Conservation (phyloP, 37 sponge, comb jelly and placozoan species). For the Oscarella lobularis region DNA sequence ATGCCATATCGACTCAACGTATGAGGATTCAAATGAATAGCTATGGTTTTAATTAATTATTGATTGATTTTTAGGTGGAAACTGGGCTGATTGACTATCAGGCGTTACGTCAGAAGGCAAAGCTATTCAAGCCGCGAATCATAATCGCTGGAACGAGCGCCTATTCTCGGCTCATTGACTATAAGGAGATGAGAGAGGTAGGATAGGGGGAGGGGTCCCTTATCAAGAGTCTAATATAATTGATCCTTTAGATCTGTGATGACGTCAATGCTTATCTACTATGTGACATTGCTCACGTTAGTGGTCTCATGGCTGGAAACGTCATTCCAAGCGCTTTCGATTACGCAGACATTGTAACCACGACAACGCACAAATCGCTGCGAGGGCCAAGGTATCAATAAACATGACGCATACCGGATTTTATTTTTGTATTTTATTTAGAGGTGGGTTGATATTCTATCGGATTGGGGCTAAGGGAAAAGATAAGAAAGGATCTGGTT, state of each 20-base stretch:
- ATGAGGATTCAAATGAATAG: too few relatives aligned
- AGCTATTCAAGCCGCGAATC: conserved; percentile 58
- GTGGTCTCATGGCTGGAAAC: conserved; percentile 84
- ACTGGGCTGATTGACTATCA: conserved; percentile 90
- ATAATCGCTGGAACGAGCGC: conserved; percentile 98
- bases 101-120: conserved; percentile 42
- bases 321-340: conserved; percentile 79
- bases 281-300: conserved; percentile 97
- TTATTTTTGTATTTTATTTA: too few relatives aligned
- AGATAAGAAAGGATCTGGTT: conserved; percentile 17
- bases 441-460: conserved; percentile 73
- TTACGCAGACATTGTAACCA: conserved; percentile 86
- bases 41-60: too few relatives aligned
- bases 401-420: too few relatives aligned
- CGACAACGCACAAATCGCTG: conserved; percentile 98
- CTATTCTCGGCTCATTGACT: conserved; percentile 90
- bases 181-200: conserved; percentile 47
- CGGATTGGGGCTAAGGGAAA: conserved; percentile 62
- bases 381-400: conserved; percentile 85
- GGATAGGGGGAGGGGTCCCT: too few relatives aligned
- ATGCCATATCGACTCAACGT: conserved; percentile 87
- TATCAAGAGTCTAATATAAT: too few relatives aligned
- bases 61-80: conserved; percentile 23
- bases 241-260: conserved; percentile 71
- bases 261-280: conserved; percentile 63